A percentile compares a stretch with the other conserved stretches of the same genome.
Conservation (phyloP, 2,113 vertebrate species). For the Oncorhynchus clarkii region DNA sequence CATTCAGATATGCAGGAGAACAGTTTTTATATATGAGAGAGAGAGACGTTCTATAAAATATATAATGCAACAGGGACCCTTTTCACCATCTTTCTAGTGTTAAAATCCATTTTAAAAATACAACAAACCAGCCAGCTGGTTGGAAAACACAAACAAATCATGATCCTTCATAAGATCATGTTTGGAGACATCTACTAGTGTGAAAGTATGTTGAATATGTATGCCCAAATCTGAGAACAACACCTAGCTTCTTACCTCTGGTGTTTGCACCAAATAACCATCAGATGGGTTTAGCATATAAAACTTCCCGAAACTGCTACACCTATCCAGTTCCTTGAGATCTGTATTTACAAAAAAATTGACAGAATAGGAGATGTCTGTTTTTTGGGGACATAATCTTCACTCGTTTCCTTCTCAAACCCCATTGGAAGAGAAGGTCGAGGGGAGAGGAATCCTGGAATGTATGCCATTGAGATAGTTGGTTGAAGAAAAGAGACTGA, state of each 20-base stretch:
- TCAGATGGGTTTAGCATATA: background rate
- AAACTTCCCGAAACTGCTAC: too few species aligned
- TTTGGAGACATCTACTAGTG: constrained; percentile 4
- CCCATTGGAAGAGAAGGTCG: too few species aligned
- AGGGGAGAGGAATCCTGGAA: too few species aligned
- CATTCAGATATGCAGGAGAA: background rate
- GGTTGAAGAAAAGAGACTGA: background rate
- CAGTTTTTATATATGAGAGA: too few species aligned
- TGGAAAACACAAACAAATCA: background rate
- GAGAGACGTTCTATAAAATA: background rate
- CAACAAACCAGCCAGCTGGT: constrained; percentile 61
- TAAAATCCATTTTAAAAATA: background rate
- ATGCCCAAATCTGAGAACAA: background rate
- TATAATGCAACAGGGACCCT: background rate
- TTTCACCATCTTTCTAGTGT: constrained; percentile 4
- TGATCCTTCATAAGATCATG: background rate
- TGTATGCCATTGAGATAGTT: too few species aligned
- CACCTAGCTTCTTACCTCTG: background rate
- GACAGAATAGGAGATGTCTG: too few species aligned
- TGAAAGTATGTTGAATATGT: background rate
- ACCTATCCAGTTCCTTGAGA: too few species aligned
- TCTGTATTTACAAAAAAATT: too few species aligned
- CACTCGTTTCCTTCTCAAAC: too few species aligned
- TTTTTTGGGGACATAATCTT: too few species aligned
- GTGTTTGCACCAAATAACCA: constrained; percentile 1